These are phyloP conservation scores for Bambusicola thoracicus DNA, from an alignment of 2,113 vertebrate species.

Conservation along the genomic window DNA sequence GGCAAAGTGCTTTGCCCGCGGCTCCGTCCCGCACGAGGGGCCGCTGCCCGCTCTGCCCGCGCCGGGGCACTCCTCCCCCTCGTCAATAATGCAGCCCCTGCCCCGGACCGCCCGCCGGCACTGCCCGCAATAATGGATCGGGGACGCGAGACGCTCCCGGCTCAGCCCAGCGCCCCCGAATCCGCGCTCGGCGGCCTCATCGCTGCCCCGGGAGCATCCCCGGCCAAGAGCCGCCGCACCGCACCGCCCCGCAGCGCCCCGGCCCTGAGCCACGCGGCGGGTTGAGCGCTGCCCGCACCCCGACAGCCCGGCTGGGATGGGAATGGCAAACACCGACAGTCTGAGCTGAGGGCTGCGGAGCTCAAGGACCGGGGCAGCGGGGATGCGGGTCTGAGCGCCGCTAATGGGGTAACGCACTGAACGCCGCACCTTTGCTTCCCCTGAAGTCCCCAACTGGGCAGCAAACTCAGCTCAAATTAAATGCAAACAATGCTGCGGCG, in stretches of 20 bases:
- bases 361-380: not conserved
- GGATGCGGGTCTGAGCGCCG: not conserved
- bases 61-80: not conserved
- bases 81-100: constrained; percentile 50
- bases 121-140: constrained; percentile 20
- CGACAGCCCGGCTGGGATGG: fast-evolving
- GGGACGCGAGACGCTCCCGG: fast-evolving
- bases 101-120: not conserved
- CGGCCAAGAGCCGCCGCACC: not conserved
- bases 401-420: too few relatives aligned
- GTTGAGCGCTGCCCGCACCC: fast-evolving
- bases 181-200: not conserved
- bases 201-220: not conserved
- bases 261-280: not conserved
- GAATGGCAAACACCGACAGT: not conserved
- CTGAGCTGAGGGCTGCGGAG: not conserved
- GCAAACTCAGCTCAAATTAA: not conserved
- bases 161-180: not conserved
- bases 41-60: not conserved
- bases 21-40: constrained; percentile 23
- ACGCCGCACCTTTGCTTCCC: not conserved
- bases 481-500: not conserved
- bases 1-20: constrained; percentile 69
- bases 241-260: too few relatives aligned
- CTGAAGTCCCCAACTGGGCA: not conserved